Evolutionary conservation across 1,140 invertebrate species (phyloP).

Genomic region (Drosophila lacertosa): DNA sequence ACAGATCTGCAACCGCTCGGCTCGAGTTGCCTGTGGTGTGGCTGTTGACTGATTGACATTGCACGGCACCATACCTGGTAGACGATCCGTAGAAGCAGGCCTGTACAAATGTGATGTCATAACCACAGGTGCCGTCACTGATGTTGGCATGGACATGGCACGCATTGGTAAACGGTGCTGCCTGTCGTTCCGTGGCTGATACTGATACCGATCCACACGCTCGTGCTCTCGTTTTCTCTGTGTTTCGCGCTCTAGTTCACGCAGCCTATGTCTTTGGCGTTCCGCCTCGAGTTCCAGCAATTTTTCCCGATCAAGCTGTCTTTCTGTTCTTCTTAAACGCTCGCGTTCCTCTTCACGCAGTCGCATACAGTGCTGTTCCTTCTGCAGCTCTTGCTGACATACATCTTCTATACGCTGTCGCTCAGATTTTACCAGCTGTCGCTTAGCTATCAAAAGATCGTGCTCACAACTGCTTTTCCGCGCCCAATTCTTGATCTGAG

Average conservation of each 20-base stretch:
- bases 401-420: slow-evolving; percentile 11
- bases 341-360: slow-evolving; percentile 43
- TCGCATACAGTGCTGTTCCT: slow-evolving; percentile 15
- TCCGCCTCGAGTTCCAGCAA: slow-evolving; percentile 39
- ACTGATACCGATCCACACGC: not conserved
- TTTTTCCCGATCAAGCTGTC: slow-evolving; percentile 38
- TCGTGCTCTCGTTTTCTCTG: not conserved
- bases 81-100: slow-evolving; percentile 43
- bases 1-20: slow-evolving; percentile 9
- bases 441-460: slow-evolving; percentile 4
- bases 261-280: slow-evolving; percentile 29
- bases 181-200: not conserved
- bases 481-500: not conserved
- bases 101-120: slow-evolving; percentile 48
- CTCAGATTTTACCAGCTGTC: slow-evolving; percentile 16
- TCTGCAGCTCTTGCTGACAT: slow-evolving; percentile 18
- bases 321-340: slow-evolving; percentile 30
- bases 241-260: slow-evolving; percentile 33
- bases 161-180: slow-evolving; percentile 16
- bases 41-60: not conserved
- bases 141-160: not conserved
- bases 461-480: not conserved
- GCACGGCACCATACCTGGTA: slow-evolving; percentile 64
- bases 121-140: slow-evolving; percentile 4
- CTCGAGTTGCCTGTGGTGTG: not conserved